Base-by-base conservation (phyloP, 35 echinoderm and acorn worm species). In the Patiria miniata region DNA sequence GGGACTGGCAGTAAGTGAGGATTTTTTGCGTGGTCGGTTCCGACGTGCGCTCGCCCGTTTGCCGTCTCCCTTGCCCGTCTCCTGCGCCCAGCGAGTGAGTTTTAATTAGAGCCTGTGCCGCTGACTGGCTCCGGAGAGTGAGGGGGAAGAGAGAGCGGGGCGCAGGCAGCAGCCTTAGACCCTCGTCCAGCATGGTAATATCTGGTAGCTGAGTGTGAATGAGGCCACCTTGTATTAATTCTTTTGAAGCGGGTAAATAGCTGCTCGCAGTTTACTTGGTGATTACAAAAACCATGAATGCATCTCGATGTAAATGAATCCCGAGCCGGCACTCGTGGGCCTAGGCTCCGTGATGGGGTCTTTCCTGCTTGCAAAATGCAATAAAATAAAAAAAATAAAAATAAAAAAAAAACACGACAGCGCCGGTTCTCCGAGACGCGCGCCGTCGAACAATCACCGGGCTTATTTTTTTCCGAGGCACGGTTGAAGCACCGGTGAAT, bases 401-500 rank as follows among this genome's bases (percentile, higher is more conserved):
- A n/a, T n/a, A n/a, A 32, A 15, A 16, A 29, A 86, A 34, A 54
- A 59, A 50, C 40, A 87, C 77, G 77, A 87, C 32, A 79, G 47
- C 15, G 47, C 40, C 40, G 32, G 68, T n/a, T 44, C 12, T 12
- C 33, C 22, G 85, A 79, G 36, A 42, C 59, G 85, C 76, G 85
- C 68, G 69, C 33, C 21, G 26, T 32, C 30, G 18, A 53, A 80
- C 78, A 80, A 80, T 44, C 78, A 36, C 78, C 10, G 26, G 78
- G 78, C 78, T 52, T 80, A 40, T 40, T 40, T 69, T 86, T 77
- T 87, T 44, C 44, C 15, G 30, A 47, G 44, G 77, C 26, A 77
- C 85, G 85, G 78, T 69, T 77, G 51, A 87, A 69, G 76, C 69
- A 79, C 85, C 44, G n/a, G 85, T 77, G 68, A 77, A 87, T 87